phyloP scores from a whole-genome alignment of 2,888 invertebrate species.

The Melanotus villosus region DNA sequence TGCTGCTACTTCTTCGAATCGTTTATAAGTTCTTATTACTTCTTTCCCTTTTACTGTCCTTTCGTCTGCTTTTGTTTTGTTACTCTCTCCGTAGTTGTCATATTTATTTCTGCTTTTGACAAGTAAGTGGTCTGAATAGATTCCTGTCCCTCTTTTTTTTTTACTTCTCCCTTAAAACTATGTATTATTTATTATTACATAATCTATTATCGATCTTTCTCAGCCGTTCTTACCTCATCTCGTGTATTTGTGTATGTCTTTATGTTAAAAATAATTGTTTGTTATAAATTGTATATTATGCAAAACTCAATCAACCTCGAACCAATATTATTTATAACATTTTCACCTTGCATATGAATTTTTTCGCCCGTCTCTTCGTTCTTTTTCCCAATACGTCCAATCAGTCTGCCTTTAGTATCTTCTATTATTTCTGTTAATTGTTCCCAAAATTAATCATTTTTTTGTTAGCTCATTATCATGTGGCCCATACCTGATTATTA shows the following conservation, averaged over 20 bases:
- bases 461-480: background rate
- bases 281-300: background rate
- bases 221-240: no score
- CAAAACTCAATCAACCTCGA: background rate
- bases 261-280: conserved; percentile 1
- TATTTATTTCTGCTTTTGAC: no score
- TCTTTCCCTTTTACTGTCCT: background rate
- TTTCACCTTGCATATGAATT: background rate
- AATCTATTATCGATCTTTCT: no score
- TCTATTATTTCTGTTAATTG: conserved; percentile 4
- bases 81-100: no score
- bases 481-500: no score
- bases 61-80: no score
- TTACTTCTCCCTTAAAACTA: no score
- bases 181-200: background rate
- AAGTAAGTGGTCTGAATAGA: no score
- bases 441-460: background rate
- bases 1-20: background rate
- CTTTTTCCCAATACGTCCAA: background rate
- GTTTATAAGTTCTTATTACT: background rate
- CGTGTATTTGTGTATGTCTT: no score
- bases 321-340: background rate
- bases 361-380: background rate
- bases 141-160: no score
- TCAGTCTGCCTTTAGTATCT: background rate